Base-by-base conservation (phyloP, 2,888 invertebrate genomes). In the Calliphora vomitoria region DNA sequence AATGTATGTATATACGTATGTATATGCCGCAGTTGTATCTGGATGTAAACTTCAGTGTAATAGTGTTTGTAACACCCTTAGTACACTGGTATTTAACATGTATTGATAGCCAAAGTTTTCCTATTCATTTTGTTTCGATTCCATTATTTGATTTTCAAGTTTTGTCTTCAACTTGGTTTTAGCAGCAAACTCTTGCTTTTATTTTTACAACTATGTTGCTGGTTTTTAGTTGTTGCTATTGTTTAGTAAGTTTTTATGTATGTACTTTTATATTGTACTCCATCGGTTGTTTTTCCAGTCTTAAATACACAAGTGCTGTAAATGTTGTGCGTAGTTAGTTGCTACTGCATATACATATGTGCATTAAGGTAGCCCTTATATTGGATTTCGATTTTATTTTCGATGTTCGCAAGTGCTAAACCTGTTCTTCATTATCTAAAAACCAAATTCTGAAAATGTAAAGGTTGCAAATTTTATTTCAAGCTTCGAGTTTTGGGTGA, bases 31-130 rank as follows among this genome's bases (percentile, higher is more conserved):
- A 20, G 13, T 13, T 6, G 5, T 60, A 13, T 31, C 0, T 55
- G 8, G 8, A 0, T 10, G 2, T 55, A 20, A 55, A 20, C 20
- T 55, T 20, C 11, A 20, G 8, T 55, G 8, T 55, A 10, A 18
- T 20, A 55, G 13, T 20, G 11, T 55, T 35, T 35, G 18, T 18
- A 75, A 47, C 13, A 47, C 31, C 50, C 44, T 68, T 13, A 4
- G 13, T 25, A 79, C 4, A 38, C 38, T 53, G 44, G 47, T 20
- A 50, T 76, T 76, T n/a, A 76, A 76, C 55, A 58, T 31, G 18
- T 69, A 85, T 72, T 55, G 69, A 81, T 81, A 71, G 55, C 38
- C 20, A 58, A 85, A 81, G 74, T 76, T 71, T 71, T 58, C 25
- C 35, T 38, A 66, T 58, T 20, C 20, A 55, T 72, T 44, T 64